Conservation (phyloP, 2,797 vertebrate genomes). For the Enteromius afrohamiltoni region DNA sequence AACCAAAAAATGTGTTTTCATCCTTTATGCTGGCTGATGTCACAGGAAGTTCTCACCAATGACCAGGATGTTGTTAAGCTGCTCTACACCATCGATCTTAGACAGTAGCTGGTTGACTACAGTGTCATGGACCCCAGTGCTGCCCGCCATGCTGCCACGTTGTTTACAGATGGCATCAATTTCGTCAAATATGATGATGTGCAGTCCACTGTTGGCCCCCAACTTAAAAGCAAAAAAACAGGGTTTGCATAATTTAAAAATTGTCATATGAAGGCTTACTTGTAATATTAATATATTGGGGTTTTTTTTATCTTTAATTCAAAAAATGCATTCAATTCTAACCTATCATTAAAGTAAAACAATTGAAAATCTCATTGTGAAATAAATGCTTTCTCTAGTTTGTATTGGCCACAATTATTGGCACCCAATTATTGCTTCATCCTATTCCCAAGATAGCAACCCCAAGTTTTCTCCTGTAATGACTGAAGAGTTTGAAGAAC, state of each 20-base stretch:
- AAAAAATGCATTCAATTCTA: no score
- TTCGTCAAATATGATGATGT: slow-evolving; percentile 98
- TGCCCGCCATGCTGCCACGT: slow-evolving; percentile 95
- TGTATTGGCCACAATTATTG: no score
- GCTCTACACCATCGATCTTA: slow-evolving; percentile 96
- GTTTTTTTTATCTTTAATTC: no score
- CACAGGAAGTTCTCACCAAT: slow-evolving; percentile 79
- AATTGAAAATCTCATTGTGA: no score
- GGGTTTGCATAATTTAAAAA: not conserved
- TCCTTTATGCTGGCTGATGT: not conserved
- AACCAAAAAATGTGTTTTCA: slow-evolving; percentile 29
- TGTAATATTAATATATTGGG: not conserved
- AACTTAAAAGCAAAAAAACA: slow-evolving; percentile 74
- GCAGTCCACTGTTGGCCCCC: slow-evolving; percentile 93
- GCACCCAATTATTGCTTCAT: no score
- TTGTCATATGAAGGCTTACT: not conserved
- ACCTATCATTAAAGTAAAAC: no score
- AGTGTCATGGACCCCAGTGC: slow-evolving; percentile 94
- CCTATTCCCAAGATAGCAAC: no score
- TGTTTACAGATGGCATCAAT: slow-evolving; percentile 98
- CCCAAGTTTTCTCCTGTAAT: no score
- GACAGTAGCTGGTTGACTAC: slow-evolving; percentile 97
- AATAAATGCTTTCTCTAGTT: no score
- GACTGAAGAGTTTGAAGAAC: no score
- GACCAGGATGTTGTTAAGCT: slow-evolving; percentile 98